Base-by-base conservation (phyloP, 2,797 vertebrate species). In the Chloroceryle amazona region DNA sequence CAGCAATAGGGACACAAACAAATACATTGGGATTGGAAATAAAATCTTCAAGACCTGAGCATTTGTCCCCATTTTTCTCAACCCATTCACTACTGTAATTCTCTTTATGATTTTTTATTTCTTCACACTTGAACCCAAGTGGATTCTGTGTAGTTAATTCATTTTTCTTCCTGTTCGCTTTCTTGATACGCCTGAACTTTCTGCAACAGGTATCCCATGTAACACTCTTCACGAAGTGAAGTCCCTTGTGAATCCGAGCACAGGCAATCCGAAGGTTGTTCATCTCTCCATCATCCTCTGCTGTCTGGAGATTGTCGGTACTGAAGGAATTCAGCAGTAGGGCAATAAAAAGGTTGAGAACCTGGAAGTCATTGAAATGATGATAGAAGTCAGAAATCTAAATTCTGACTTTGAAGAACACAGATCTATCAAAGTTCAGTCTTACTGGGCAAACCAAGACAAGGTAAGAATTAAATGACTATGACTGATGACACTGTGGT, bases 271-370 rank as follows among this genome's bases (percentile, higher is more conserved):
- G 98, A 17, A 99, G 98, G 58, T 99, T 99, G 98, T 99, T 99
- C 98, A 99, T 98, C 96, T 99, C 99, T 5, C 99, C 98, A 0
- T 99, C 99, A 0, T 99, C 99, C 33, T 99, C 99, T 0, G 99
- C 98, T 21, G 98, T 98, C 0, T 98, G 98, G 22, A 99, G 98
- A 92, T 98, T 99, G 97, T 99, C 99, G 0, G 99, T 97, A 25
- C 99, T 99, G 97, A 99, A 99, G 14, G 99, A 99, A 94, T 98
- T 99, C 81, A 99, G 98, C 78, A 99, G 98, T 63, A 99, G 97
- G 6, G 99, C 99, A 91, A 99, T 98, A 98, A 99, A 99, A 85
- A 99, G 98, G 97, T 99, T 99, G 96, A 99, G 96, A 71, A 99
- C 99, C 99, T 99, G 97, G 11, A 84, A 89, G 46, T 15, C 46